These are phyloP conservation scores for Holcopasites calliopsidis DNA, from an alignment of 1,140 invertebrate species.

Conservation along the genomic window DNA sequence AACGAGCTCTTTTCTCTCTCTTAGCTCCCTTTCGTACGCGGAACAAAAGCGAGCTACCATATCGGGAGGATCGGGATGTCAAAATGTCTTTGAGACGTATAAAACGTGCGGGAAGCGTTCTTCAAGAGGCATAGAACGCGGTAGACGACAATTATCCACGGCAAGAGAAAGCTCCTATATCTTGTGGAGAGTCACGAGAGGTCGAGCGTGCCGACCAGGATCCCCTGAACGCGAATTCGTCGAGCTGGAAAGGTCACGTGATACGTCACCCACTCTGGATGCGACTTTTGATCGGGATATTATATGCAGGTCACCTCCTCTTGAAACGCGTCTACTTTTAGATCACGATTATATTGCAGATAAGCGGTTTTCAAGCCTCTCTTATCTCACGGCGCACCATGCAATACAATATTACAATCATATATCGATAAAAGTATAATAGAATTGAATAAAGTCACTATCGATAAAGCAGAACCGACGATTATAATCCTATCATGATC, in stretches of 20 bases:
- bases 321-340: no score
- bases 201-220: conserved; percentile 36
- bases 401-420: no score
- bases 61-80: conserved; percentile 36
- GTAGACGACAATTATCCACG: conserved; percentile 48
- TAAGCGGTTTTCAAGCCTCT: no score
- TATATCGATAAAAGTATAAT: no score
- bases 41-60: conserved; percentile 23
- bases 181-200: conserved; percentile 36
- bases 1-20: neutral
- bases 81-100: conserved; percentile 22
- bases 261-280: conserved; percentile 2
- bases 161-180: conserved; percentile 45
- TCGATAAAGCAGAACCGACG: neutral
- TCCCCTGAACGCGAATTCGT: conserved; percentile 27
- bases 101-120: conserved; percentile 20
- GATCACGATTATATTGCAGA: no score
- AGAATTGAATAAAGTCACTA: no score
- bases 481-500: neutral
- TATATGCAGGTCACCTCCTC: no score
- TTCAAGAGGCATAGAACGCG: conserved; percentile 20
- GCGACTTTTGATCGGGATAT: neutral
- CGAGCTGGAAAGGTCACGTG: conserved; percentile 42
- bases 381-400: no score
- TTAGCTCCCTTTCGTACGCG: conserved; percentile 10